Evolutionary conservation across 2,113 vertebrate genomes (phyloP).

Genomic region (Oxygymnocypris stewartii): DNA sequence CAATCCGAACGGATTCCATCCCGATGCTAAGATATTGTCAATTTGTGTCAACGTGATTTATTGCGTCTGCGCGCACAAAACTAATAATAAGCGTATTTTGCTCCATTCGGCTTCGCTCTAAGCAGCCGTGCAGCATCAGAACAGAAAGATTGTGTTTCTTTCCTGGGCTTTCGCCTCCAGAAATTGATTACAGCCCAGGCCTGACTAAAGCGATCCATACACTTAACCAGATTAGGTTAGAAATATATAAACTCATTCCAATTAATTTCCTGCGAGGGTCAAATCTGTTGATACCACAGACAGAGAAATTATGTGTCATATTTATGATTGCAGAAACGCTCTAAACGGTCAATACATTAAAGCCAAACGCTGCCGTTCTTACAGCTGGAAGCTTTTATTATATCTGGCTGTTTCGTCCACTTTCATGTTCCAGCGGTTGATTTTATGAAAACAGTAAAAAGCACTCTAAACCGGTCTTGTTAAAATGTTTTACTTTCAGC

Average conservation of each 20-base stretch:
- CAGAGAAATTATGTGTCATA: constrained; percentile 5
- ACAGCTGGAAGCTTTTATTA: not conserved
- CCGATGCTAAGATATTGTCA: constrained; percentile 59
- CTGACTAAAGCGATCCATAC: constrained; percentile 50
- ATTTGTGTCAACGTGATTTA: constrained; percentile 69
- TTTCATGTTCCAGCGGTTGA: not conserved
- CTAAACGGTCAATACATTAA: not conserved
- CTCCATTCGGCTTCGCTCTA: constrained; percentile 62
- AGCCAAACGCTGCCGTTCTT: not conserved
- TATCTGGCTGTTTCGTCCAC: not conserved
- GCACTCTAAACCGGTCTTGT: not conserved
- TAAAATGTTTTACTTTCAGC: constrained; percentile 6
- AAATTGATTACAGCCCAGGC: constrained; percentile 55
- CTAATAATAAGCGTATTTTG: constrained; percentile 66
- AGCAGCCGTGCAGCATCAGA: constrained; percentile 56
- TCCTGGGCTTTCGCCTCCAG: constrained; percentile 35
- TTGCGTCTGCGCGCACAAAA: constrained; percentile 62
- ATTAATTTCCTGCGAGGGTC: constrained; percentile 47
- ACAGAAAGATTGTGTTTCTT: constrained; percentile 52
- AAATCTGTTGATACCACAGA: constrained; percentile 49
- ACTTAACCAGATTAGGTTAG: constrained; percentile 50
- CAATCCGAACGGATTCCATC: constrained; percentile 61
- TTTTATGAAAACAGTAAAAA: constrained; percentile 20
- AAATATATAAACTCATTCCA: constrained; percentile 49
- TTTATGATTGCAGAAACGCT: not conserved